These are phyloP conservation scores for Rhopilema esculentum DNA, from an alignment of 30 jellyfish, hydroid and myxozoan species.

Conservation along the genomic window DNA sequence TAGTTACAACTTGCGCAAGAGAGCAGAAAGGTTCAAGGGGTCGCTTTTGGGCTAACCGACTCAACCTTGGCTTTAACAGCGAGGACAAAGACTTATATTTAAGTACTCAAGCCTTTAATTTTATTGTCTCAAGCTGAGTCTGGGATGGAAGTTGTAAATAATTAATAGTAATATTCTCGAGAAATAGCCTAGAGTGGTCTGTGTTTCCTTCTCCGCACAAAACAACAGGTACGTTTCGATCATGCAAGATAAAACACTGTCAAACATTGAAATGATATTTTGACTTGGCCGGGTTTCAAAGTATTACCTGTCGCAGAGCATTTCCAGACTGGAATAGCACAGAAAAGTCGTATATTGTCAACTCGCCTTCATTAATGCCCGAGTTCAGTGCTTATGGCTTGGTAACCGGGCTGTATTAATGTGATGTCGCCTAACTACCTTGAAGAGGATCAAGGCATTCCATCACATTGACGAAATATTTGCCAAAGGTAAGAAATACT, in stretches of 20 bases:
- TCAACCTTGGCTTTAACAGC: not conserved
- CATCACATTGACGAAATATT: not conserved
- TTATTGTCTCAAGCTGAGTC: constrained; percentile 58
- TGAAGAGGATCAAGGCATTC: not conserved
- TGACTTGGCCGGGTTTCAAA: not conserved
- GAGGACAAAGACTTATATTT: constrained; percentile 36
- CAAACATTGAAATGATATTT: not conserved
- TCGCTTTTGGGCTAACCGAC: not conserved
- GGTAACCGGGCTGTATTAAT: not conserved
- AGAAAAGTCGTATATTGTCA: not conserved
- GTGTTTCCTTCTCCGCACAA: constrained; percentile 1
- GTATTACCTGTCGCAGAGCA: not conserved
- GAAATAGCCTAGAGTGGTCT: constrained; percentile 39
- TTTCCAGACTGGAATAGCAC: not conserved
- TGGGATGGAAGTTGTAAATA: constrained; percentile 50
- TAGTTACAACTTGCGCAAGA: not conserved
- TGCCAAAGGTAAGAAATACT: not conserved
- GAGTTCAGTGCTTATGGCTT: not conserved
- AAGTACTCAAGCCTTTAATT: constrained; percentile 21
- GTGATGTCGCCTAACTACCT: not conserved
- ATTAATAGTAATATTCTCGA: constrained; percentile 42
- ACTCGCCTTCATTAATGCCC: not conserved
- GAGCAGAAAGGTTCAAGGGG: not conserved
- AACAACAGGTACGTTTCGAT: constrained; percentile 54
- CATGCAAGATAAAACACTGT: not conserved